Evolutionary conservation across 2,888 invertebrate genomes (phyloP), one percentile per base, ranked within the genome.

Genomic region (Nomada goodeniana): DNA sequence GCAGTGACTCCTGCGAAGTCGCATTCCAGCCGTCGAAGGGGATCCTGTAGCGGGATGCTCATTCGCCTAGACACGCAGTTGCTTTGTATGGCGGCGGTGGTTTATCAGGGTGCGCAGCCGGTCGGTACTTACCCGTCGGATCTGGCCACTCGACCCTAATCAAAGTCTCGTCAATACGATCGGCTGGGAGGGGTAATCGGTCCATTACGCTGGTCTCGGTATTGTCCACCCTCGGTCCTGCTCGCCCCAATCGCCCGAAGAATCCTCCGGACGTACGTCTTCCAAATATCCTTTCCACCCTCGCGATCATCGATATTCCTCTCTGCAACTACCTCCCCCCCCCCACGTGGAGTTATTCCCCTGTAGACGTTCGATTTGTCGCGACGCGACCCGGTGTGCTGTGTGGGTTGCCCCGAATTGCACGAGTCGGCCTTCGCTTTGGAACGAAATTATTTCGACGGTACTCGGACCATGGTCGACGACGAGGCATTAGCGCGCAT

Each of bases 141-240:
- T 93, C 91, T 88, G 91, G 90, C 93, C 92, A 93, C 93, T 93
- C 93, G 93, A 93, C 93, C 93, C 93, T 92, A 93, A 93, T 93
- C 93, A 93, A 93, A 93, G 93, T 93, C 93, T 93, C 93, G 93
- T 93, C 93, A 93, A 93, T 93, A 87, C 91, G 92, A 93, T 93
- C 92, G 91, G 81, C 76, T 90, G 90, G 92, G 91, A 89, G 91
- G 93, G 92, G 92, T 93, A 93, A 93, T 94, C 93, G 93, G 90
- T 92, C 93, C 93, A 93, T 93, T 93, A 93, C 93, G 91, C 89
- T 92, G 89, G 88, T 90, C 89, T 89, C 84, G 91, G 83, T 67
- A 90, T 91, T 92, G 93, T 93, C 92, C 92, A 93, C 92, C 92
- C 86, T 86, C 84, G 79, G 26, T 53, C 42, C 82, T 69, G 69